phyloP scores from a whole-genome alignment of 2,113 vertebrate species.

The Mus spicilegus region DNA sequence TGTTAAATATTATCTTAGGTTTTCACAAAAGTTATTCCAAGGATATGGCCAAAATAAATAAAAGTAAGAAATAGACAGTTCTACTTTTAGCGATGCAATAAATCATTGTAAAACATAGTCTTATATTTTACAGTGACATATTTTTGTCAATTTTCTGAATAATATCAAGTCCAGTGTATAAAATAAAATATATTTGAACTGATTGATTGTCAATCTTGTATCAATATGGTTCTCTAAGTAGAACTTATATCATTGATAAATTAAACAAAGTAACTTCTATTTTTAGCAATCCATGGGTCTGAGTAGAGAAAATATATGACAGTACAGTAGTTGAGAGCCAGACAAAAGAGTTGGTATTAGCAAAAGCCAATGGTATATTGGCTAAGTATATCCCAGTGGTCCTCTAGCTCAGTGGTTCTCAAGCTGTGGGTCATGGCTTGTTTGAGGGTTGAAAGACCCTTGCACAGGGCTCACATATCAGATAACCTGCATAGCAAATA shows the following conservation, averaged over 20 bases:
- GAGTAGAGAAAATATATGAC: background rate
- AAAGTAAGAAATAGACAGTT: background rate
- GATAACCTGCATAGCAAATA: background rate
- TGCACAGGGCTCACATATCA: background rate
- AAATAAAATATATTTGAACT: background rate
- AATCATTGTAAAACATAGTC: background rate
- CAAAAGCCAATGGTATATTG: background rate
- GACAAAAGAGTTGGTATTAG: background rate
- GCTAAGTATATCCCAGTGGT: background rate
- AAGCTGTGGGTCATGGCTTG: background rate
- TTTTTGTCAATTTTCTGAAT: background rate
- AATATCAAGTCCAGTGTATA: background rate
- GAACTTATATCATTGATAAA: background rate
- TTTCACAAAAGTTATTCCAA: slow-evolving; percentile 30
- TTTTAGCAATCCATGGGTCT: background rate
- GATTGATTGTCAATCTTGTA: background rate
- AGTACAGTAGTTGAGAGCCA: background rate
- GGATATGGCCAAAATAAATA: background rate
- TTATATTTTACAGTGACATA: background rate
- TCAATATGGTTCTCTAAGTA: background rate
- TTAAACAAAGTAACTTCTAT: background rate
- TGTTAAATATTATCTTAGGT: slow-evolving; percentile 28
- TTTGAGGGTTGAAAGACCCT: background rate
- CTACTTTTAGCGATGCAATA: slow-evolving; percentile 2
- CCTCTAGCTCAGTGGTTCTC: background rate